phyloP scores from a whole-genome alignment of 2,888 invertebrate genomes.

The Drosophila mayaguana region DNA sequence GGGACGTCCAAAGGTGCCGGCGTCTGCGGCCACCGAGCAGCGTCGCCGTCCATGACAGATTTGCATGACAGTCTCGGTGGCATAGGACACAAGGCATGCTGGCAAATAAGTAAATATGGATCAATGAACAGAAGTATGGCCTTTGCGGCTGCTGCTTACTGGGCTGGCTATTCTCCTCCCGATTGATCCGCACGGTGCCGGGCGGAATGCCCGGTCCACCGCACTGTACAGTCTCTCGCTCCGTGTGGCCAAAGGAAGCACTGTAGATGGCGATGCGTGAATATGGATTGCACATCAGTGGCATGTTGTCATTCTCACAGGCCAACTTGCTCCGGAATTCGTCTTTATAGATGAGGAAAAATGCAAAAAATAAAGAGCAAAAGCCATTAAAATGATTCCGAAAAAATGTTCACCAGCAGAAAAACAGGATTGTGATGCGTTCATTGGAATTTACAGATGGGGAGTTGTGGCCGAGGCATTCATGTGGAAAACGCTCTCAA shows the following conservation, averaged over 20 bases:
- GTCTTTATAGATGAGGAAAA: constrained; percentile 87
- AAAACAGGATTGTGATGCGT: constrained; percentile 41
- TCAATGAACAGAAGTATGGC: neutral
- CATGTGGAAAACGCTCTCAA: constrained; percentile 3
- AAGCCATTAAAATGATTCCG: constrained; percentile 34
- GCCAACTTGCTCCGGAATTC: constrained; percentile 97
- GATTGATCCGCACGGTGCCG: constrained; percentile 67
- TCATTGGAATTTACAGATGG: constrained; percentile 43
- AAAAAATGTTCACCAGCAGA: constrained; percentile 8
- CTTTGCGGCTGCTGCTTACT: constrained; percentile 68
- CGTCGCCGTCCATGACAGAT: constrained; percentile 93
- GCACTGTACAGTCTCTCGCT: constrained; percentile 94
- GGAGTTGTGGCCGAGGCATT: neutral
- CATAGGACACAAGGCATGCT: constrained; percentile 95
- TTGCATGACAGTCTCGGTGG: constrained; percentile 96
- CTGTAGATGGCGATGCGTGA: constrained; percentile 96
- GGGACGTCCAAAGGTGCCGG: constrained; percentile 93
- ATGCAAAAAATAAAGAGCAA: constrained; percentile 20
- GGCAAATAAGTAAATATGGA: neutral
- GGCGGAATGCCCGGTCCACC: constrained; percentile 86
- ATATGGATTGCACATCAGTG: constrained; percentile 94
- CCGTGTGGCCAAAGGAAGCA: constrained; percentile 95
- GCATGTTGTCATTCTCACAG: constrained; percentile 95
- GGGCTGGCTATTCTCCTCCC: constrained; percentile 71
- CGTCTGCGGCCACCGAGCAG: constrained; percentile 92